A percentile compares a stretch with the other conserved stretches of the same genome.
These are phyloP conservation scores for Euzetes globulus DNA, from an alignment of 2,888 invertebrate genomes.

Conservation along the genomic window DNA sequence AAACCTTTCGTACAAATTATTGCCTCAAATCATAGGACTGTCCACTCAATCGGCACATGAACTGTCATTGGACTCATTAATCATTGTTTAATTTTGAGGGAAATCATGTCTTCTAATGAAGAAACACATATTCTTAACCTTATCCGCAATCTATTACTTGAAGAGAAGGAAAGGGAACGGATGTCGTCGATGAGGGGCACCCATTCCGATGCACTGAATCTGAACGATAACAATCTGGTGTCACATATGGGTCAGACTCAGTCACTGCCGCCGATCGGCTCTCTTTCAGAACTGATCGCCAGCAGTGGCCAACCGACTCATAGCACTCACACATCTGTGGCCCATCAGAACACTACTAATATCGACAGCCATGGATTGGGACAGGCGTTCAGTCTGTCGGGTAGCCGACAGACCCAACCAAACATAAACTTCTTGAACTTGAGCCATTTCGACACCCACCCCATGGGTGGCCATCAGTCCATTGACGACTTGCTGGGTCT, in stretches of 20 bases:
- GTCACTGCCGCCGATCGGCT: constrained; percentile 1
- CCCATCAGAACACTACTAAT: background rate
- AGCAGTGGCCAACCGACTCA: background rate
- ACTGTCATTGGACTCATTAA: too few species aligned
- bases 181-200: background rate
- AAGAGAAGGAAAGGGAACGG: constrained; percentile 24
- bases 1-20: too few species aligned
- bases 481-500: constrained; percentile 12
- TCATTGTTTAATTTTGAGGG: too few species aligned
- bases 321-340: background rate
- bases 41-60: too few species aligned
- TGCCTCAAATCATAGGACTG: too few species aligned
- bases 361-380: background rate
- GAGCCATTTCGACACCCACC: background rate
- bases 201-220: background rate
- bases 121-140: constrained; percentile 30
- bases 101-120: constrained; percentile 32
- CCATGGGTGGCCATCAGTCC: background rate
- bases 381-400: background rate
- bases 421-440: constrained; percentile 8
- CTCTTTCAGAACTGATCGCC: background rate
- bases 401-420: background rate
- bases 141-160: constrained; percentile 17
- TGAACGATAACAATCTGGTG: background rate
- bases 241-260: background rate